These are phyloP conservation scores for Ferdinandea cuprea DNA, from an alignment of 2,888 invertebrate genomes.

Conservation along the genomic window DNA sequence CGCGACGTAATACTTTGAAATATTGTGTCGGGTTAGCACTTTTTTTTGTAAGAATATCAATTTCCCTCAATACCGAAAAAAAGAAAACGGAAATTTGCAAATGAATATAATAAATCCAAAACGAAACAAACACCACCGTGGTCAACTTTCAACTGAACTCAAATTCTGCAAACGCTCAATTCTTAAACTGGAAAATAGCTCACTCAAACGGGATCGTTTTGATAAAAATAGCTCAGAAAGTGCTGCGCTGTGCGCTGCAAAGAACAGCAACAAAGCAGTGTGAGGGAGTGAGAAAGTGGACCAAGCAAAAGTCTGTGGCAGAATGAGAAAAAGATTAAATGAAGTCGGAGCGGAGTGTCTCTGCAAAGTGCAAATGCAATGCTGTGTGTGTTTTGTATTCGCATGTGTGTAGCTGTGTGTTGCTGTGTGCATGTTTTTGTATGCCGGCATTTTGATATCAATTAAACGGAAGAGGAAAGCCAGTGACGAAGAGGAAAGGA, in stretches of 20 bases:
- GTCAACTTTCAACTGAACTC: conserved; percentile 69
- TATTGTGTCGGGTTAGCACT: conserved; percentile 30
- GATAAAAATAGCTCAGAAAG: conserved; percentile 20
- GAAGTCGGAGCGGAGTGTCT: no score
- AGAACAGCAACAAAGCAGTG: neutral
- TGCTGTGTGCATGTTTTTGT: no score
- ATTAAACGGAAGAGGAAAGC: no score
- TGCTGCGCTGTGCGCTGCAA: neutral
- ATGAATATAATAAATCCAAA: neutral
- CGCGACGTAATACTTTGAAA: conserved; percentile 40
- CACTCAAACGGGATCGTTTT: conserved; percentile 14
- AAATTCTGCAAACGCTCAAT: conserved; percentile 53
- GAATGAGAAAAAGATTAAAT: neutral
- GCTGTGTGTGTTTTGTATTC: no score
- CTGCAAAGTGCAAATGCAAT: no score
- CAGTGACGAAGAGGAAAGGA: no score
- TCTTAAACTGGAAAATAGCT: conserved; percentile 56
- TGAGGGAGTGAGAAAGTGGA: neutral
- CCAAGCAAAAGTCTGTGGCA: neutral
- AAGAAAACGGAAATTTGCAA: conserved; percentile 11
- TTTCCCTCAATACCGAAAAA: conserved; percentile 43
- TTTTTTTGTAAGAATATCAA: conserved; percentile 19
- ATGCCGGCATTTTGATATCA: no score
- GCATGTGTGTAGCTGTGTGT: neutral
- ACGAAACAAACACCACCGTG: conserved; percentile 46